phyloP scores from a whole-genome alignment of 2,888 invertebrate genomes.

The Epistrophe grossulariae region DNA sequence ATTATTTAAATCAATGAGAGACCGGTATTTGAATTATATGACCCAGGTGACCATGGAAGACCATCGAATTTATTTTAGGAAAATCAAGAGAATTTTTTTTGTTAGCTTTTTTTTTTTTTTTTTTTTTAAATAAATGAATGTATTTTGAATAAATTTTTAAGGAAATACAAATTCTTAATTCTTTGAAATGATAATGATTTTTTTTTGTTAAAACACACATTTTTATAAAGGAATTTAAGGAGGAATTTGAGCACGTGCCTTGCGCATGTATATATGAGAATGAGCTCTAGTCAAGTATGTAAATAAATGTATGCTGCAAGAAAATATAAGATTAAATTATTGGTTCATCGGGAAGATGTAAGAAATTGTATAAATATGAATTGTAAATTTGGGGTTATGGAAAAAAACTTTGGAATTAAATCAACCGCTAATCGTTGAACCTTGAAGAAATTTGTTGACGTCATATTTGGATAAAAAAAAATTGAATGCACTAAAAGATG shows the following conservation, averaged over 20 bases:
- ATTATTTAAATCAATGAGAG: slow-evolving; percentile 28
- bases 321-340: too few relatives aligned
- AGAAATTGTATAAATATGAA: too few relatives aligned
- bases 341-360: too few relatives aligned
- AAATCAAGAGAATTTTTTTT: slow-evolving; percentile 20
- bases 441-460: too few relatives aligned
- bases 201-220: neutral
- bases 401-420: too few relatives aligned
- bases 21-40: slow-evolving; percentile 61
- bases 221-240: neutral
- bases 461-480: too few relatives aligned
- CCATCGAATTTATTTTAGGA: slow-evolving; percentile 21
- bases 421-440: too few relatives aligned
- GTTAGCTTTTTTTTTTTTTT: slow-evolving; percentile 5
- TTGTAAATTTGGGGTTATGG: too few relatives aligned
- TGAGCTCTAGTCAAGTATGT: neutral
- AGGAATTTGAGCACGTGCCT: neutral
- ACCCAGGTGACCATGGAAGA: slow-evolving; percentile 61
- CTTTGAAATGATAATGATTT: neutral
- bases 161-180: neutral
- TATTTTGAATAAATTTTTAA: slow-evolving; percentile 18
- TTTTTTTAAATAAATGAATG: neutral
- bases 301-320: neutral
- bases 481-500: too few relatives aligned
- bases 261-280: neutral